Conservation (phyloP, 2,797 vertebrate genomes). For the Trichosurus vulpecula region DNA sequence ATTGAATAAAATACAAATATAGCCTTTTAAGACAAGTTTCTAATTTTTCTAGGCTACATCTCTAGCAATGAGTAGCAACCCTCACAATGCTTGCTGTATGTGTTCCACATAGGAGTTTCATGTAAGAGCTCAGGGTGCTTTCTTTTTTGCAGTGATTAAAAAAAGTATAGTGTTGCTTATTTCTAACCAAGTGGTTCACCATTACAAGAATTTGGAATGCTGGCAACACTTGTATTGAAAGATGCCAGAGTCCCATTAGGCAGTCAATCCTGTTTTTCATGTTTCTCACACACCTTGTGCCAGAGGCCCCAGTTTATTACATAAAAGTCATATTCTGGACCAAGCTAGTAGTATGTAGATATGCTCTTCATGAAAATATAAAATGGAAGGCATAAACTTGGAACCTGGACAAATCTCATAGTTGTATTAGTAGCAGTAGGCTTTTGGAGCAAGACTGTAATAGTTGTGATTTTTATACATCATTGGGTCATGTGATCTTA, state of each 20-base stretch:
- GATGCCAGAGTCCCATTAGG: constrained; percentile 15
- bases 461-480: neutral
- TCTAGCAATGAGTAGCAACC: neutral
- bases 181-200: neutral
- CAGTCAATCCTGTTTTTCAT: constrained; percentile 16
- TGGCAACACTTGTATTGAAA: constrained; percentile 9
- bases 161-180: neutral
- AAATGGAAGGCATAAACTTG: neutral
- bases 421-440: neutral
- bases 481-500: neutral
- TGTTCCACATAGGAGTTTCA: neutral
- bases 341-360: constrained; percentile 26
- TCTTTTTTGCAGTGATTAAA: constrained; percentile 8
- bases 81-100: neutral
- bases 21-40: neutral
- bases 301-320: neutral
- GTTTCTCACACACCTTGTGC: neutral
- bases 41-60: neutral
- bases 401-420: neutral
- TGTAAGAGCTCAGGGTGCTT: fast-evolving
- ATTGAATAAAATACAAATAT: neutral
- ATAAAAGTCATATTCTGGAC: neutral
- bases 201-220: neutral
- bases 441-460: neutral
- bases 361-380: constrained; percentile 50